Evolutionary conservation across 2,113 vertebrate genomes (phyloP), one percentile per base, ranked within the genome.

Genomic region (Ginglymostoma cirratum): DNA sequence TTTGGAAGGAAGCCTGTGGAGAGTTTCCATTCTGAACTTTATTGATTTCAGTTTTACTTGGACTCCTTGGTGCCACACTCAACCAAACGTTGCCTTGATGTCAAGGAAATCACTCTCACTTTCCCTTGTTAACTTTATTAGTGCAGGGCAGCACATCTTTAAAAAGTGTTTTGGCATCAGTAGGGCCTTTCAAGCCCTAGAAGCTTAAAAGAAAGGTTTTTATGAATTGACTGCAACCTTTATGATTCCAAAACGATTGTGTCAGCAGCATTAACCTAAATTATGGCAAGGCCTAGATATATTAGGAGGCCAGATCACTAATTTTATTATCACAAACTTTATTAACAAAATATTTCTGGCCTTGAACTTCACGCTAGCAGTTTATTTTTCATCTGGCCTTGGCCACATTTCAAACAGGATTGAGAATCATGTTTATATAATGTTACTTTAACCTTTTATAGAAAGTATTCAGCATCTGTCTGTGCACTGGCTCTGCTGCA

Each of bases 361-460:
- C 34, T 67, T 93, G 89, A 93, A 93, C 61, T 65, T 66, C n/a
- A 17, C 34, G 34, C 34, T 34, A 23, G 61, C 89, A 66, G 55
- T 65, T 93, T 66, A 66, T 93, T 38, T 93, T 93, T 93, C 89
- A 67, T 7, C n/a, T 61, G 19, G 19, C 61, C 61, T 67, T 66
- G 55, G 89, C 34, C 17, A 38, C 89, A 21, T 67, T 55, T 55
- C 86, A 61, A 89, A 55, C 24, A 17, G 55, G 52, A 89, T 89
- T 89, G 24, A 89, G 89, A 67, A 66, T 21, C 89, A 61, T 67
- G 55, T 93, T 93, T 42, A 42, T 83, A 6, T 83, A 38, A 93
- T 38, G 89, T 93, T 93, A 61, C 30, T 93, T 93, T 66, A 93
- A 21, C 89, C 89, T 66, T 93, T 66, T 38, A 61, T 67, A 93